Evolutionary conservation across 2,113 vertebrate species (phyloP).

Genomic region (Uropsilus gracilis): DNA sequence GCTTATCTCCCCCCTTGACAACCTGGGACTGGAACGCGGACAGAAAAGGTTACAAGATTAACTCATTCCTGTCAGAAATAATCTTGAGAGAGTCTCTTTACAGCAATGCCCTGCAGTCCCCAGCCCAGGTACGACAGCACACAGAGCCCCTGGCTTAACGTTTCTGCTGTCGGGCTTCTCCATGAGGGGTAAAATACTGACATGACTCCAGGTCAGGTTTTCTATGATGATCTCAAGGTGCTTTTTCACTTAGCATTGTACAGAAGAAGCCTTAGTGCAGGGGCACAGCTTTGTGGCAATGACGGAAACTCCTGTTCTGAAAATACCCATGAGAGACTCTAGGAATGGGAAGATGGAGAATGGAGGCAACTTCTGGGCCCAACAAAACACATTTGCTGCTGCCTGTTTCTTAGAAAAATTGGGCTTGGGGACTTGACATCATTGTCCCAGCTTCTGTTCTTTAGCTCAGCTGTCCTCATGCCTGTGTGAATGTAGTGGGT

Average conservation of each 20-base stretch:
- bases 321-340: neutral
- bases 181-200: too few species aligned
- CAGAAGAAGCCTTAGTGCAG: neutral
- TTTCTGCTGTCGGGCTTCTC: too few species aligned
- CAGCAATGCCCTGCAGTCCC: slow-evolving; percentile 61
- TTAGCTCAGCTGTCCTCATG: too few species aligned
- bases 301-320: neutral
- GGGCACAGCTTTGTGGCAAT: fast-evolving
- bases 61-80: slow-evolving; percentile 83
- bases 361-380: neutral
- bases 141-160: too few species aligned
- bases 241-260: neutral
- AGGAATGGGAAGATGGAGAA: fast-evolving
- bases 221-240: neutral
- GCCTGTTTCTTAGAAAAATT: neutral
- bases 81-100: slow-evolving; percentile 74
- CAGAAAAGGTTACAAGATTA: slow-evolving; percentile 84
- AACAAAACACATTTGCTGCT: neutral
- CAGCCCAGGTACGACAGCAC: too few species aligned
- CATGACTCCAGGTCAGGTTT: neutral
- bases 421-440: neutral
- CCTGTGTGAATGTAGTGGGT: fast-evolving
- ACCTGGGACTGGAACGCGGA: slow-evolving; percentile 77
- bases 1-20: slow-evolving; percentile 82
- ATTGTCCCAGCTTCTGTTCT: neutral